Percentiles rank a stretch among this genome's conserved stretches.
phyloP scores from a whole-genome alignment of 2,113 vertebrate genomes.

The Istiophorus platypterus region DNA sequence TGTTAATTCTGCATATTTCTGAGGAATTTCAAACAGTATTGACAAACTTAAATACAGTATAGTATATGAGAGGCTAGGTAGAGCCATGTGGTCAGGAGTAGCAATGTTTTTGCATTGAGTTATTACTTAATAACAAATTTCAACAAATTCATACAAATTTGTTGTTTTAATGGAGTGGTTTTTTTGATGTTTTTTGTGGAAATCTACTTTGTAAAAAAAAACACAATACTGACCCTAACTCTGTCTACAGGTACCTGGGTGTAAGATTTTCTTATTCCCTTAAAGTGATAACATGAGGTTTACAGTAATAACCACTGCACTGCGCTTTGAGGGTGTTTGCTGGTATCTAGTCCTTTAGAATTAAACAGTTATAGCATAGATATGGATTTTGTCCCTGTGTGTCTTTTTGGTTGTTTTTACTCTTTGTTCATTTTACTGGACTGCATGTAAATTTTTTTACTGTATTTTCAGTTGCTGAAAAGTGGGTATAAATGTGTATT shows the following conservation, averaged over 20 bases:
- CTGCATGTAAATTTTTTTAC: not conserved
- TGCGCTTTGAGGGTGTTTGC: slow-evolving; percentile 21
- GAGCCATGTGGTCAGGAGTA: slow-evolving; percentile 36
- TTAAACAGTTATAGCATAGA: not conserved
- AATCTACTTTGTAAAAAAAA: slow-evolving; percentile 26
- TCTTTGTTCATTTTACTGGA: not conserved
- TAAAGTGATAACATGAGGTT: slow-evolving; percentile 7
- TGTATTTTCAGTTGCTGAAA: slow-evolving; percentile 2
- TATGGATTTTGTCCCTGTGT: not conserved
- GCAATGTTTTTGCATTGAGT: slow-evolving; percentile 17
- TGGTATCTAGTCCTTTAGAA: slow-evolving; percentile 2
- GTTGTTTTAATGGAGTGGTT: not conserved
- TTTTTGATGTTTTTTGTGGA: slow-evolving; percentile 12
- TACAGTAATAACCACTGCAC: slow-evolving; percentile 12
- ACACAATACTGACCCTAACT: not conserved
- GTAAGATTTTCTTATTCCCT: not conserved
- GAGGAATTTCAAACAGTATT: slow-evolving; percentile 9
- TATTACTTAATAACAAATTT: not conserved
- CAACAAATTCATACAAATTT: slow-evolving; percentile 8
- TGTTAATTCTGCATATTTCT: slow-evolving; percentile 22
- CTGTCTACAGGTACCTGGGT: not conserved
- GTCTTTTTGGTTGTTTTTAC: not conserved
- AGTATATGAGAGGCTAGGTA: slow-evolving; percentile 24
- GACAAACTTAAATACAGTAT: slow-evolving; percentile 1
- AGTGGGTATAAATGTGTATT: slow-evolving; percentile 5